phyloP scores from a whole-genome alignment of 2,113 vertebrate species.

The Mastomys coucha region DNA sequence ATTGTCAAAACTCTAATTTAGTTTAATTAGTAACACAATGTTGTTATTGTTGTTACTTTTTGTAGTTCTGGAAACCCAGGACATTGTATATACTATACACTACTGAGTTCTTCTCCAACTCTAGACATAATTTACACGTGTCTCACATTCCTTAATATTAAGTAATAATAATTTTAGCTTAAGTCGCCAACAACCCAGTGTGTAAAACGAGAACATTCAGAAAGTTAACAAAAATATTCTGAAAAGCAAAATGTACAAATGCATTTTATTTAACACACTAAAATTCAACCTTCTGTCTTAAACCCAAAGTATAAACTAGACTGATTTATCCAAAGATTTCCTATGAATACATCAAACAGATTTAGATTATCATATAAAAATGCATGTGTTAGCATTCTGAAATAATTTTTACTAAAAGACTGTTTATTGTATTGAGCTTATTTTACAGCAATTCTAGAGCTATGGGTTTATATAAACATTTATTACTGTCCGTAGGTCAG shows the following conservation, averaged over 20 bases:
- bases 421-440: conserved; percentile 45
- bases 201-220: not conserved
- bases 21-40: not conserved
- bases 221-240: conserved; percentile 47
- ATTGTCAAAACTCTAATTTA: conserved; percentile 19
- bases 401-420: conserved; percentile 43
- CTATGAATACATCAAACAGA: not conserved
- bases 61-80: not conserved
- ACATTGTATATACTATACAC: not conserved
- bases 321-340: conserved; percentile 36
- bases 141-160: conserved; percentile 33
- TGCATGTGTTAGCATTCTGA: conserved; percentile 37
- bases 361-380: conserved; percentile 41
- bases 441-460: conserved; percentile 52
- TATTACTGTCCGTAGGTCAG: conserved; percentile 29
- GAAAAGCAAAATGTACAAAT: conserved; percentile 47
- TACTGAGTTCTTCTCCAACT: not conserved
- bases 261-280: conserved; percentile 13
- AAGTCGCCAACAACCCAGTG: not conserved
- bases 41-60: not conserved
- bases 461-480: conserved; percentile 28
- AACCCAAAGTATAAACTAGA: conserved; percentile 36
- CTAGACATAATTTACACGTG: not conserved
- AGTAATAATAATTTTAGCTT: conserved; percentile 8
- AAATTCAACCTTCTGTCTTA: conserved; percentile 13